A percentile compares a stretch with the other conserved stretches of the same genome.
Conservation (phyloP, 2,888 invertebrate species). For the Pseudoips prasinana region DNA sequence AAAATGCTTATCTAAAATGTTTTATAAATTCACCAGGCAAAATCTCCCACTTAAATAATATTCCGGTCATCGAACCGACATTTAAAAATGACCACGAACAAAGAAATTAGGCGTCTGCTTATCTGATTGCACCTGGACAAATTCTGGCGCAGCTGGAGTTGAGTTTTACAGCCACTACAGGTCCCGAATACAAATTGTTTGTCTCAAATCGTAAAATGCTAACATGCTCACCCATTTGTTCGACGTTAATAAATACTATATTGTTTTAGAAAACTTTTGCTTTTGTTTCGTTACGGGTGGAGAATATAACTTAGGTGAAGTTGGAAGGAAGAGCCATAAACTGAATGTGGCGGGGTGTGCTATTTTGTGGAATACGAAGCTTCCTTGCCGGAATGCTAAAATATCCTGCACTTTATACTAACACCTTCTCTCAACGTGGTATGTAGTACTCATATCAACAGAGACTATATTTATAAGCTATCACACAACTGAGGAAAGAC, state of each 20-base stretch:
- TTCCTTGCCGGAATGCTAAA: too few relatives aligned
- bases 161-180: slow-evolving; percentile 61
- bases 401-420: too few relatives aligned
- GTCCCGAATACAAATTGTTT: slow-evolving; percentile 73
- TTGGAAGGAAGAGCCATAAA: too few relatives aligned
- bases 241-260: slow-evolving; percentile 55
- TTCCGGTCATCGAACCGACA: slow-evolving; percentile 17
- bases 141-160: slow-evolving; percentile 38
- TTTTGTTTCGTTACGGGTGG: slow-evolving; percentile 20
- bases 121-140: slow-evolving; percentile 68
- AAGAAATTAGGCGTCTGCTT: slow-evolving; percentile 51
- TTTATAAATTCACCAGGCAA: too few relatives aligned
- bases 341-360: too few relatives aligned
- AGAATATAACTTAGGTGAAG: slow-evolving; percentile 16
- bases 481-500: too few relatives aligned
- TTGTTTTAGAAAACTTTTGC: slow-evolving; percentile 37
- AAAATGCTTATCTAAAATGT: too few relatives aligned
- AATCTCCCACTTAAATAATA: too few relatives aligned
- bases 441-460: too few relatives aligned
- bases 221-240: slow-evolving; percentile 53
- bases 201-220: slow-evolving; percentile 67
- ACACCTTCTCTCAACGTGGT: too few relatives aligned
- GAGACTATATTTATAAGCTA: too few relatives aligned
- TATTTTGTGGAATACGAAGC: too few relatives aligned
- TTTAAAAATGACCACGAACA: slow-evolving; percentile 38